Percentiles rank a stretch among this genome's conserved stretches.
Evolutionary conservation across 2,113 vertebrate genomes (phyloP).

Genomic region (Myiozetetes cayanensis): DNA sequence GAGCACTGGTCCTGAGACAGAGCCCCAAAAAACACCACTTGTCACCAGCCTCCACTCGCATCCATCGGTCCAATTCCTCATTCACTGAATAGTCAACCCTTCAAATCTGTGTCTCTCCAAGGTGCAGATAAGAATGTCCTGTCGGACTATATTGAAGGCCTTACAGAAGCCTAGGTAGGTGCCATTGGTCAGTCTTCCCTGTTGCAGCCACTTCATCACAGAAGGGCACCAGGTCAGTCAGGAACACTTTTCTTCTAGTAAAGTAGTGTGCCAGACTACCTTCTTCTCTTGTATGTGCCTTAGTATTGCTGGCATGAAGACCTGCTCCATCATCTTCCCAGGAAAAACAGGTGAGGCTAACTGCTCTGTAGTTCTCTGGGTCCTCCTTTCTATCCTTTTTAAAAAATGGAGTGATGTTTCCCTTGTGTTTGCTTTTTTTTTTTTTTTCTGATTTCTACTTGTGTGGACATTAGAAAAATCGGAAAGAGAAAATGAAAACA

Average conservation of each 20-base stretch:
- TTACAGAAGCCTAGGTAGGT: neutral
- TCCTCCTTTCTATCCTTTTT: neutral
- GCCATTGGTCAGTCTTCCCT: neutral
- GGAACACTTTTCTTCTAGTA: neutral
- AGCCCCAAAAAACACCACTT: rapidly evolving
- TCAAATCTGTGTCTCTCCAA: neutral
- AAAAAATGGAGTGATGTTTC: neutral
- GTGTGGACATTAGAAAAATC: neutral
- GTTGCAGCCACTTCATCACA: neutral
- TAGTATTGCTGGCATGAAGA: neutral
- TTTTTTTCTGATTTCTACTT: neutral
- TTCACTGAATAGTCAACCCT: neutral
- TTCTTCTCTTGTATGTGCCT: too few relatives aligned
- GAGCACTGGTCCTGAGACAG: neutral
- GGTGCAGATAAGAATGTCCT: neutral
- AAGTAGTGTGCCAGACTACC: neutral
- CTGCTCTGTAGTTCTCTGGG: too few relatives aligned
- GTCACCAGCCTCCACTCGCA: rapidly evolving
- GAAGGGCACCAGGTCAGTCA: neutral
- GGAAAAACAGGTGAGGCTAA: neutral
- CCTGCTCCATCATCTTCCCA: neutral
- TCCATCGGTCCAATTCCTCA: neutral
- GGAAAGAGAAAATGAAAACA: neutral
- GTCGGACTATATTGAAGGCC: neutral
- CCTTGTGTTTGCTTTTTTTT: rapidly evolving